Conservation (phyloP, 2,888 invertebrate species). For the Heliconius cydno region DNA sequence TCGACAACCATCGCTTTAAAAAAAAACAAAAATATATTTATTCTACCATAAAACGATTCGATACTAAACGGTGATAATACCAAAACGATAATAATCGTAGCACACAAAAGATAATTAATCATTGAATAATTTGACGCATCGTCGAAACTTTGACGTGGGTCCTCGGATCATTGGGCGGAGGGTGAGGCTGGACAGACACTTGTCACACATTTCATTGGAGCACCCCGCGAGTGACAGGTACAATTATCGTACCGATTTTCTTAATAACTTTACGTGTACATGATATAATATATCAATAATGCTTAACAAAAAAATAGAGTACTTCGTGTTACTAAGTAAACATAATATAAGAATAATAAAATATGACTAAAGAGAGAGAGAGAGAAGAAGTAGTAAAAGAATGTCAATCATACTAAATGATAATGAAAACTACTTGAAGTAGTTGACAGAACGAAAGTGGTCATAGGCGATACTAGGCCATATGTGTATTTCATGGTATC, state of each 20-base stretch:
- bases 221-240: slow-evolving; percentile 15
- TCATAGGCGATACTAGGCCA: background rate
- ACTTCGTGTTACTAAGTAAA: no score
- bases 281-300: background rate
- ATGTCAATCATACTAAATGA: no score
- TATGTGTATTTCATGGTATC: no score
- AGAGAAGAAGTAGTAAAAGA: no score
- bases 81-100: slow-evolving; percentile 3
- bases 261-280: background rate
- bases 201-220: slow-evolving; percentile 19
- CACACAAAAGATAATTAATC: slow-evolving; percentile 38
- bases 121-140: slow-evolving; percentile 38
- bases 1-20: no score
- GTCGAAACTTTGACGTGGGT: slow-evolving; percentile 44
- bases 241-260: background rate
- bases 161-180: slow-evolving; percentile 22
- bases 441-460: background rate
- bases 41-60: background rate
- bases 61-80: background rate
- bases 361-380: no score
- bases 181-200: slow-evolving; percentile 15
- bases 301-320: no score
- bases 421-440: background rate
- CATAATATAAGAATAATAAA: no score
- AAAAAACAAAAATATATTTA: background rate